Evolutionary conservation across 92 coral and sea anemone genomes (phyloP), one percentile per base, ranked within the genome.

Genomic region (Zoanthus gigantus): DNA sequence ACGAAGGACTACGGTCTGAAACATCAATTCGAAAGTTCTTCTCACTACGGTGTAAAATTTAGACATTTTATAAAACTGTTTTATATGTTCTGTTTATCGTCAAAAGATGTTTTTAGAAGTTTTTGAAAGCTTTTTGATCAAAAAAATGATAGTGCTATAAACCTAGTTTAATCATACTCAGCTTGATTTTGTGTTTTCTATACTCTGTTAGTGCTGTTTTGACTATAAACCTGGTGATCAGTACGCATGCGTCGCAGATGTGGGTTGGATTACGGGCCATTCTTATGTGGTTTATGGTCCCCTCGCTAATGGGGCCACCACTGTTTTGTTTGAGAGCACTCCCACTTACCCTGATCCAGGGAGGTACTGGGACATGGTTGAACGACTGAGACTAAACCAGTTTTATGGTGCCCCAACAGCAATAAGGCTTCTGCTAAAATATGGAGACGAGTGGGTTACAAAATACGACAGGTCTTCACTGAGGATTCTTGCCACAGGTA

Each of bases 331-430:
- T 86, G 99, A 97, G 80, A 97, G 99, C 93, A 91, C 96, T 74
- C 99, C 99, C 4, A 95, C 98, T 3, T 97, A 97, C 72, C 99
- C 99, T n/a, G 97, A 97, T 90, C 99, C 99, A 0, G 99, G 99
- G 6, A 96, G 99, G 18, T 97, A 97, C 81, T 97, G 99, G 99
- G 99, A 97, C 46, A 97, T 93, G 93, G 98, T 97, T 8, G 95
- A 97, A 72, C 90, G 99, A 53, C 93, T 97, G 15, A 86, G 88
- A 69, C 76, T 97, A 28, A 97, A 92, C 80, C 98, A 95, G 78
- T 94, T 97, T 71, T 97, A 97, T 58, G 97, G 96, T 16, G 96
- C 99, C 15, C 99, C 99, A 7, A 97, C 99, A 32, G 99, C 99
- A 9, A 83, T 97, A 9, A 83, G 99, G 50, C 88, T 97, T 75